These are phyloP conservation scores for Theropithecus gelada DNA, from an alignment of 2,113 vertebrate genomes.

Conservation along the genomic window DNA sequence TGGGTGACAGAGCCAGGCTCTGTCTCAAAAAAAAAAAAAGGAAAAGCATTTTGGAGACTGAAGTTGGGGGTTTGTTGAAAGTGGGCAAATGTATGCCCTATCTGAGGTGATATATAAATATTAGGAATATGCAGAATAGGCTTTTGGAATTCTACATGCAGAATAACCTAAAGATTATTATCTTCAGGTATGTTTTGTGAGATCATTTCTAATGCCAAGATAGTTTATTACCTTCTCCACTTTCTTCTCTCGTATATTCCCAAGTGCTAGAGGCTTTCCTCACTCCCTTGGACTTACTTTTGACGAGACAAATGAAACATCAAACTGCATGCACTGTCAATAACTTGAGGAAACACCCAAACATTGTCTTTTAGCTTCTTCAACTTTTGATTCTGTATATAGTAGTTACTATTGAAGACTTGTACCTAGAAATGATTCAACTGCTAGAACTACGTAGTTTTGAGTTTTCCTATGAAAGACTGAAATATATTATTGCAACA, in stretches of 20 bases:
- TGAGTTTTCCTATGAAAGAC: background rate
- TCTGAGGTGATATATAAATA: background rate
- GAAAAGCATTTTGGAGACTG: background rate
- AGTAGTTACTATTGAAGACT: background rate
- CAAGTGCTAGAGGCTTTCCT: background rate
- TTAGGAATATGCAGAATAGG: background rate
- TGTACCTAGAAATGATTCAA: background rate
- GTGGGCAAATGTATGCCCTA: background rate
- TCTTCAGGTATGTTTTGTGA: conserved; percentile 39
- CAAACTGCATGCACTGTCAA: background rate
- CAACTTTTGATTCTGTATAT: background rate
- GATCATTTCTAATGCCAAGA: conserved; percentile 34
- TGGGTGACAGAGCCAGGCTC: no score
- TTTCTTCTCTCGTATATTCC: background rate
- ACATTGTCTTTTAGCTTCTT: background rate
- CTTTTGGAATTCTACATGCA: background rate
- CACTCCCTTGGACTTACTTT: background rate
- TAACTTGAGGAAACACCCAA: background rate
- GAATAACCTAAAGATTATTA: background rate
- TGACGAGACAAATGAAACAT: background rate
- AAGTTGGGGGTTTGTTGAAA: background rate
- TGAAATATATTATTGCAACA: background rate
- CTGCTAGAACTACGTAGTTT: background rate
- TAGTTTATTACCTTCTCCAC: background rate
- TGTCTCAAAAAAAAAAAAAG: no score